phyloP scores from a whole-genome alignment of 2,888 invertebrate genomes.

The Cyrtodaria siliqua region DNA sequence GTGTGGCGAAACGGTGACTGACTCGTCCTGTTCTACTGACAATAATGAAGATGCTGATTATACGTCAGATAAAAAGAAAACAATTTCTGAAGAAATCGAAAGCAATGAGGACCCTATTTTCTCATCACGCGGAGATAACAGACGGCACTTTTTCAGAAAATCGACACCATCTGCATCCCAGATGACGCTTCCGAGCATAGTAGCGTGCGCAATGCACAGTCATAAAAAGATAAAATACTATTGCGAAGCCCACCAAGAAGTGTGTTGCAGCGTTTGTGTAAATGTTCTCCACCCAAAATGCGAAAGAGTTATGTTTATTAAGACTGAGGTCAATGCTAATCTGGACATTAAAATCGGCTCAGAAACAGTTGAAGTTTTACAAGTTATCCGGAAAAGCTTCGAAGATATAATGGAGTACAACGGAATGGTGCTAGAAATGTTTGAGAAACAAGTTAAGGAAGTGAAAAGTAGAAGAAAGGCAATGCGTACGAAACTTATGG shows the following conservation, averaged over 20 bases:
- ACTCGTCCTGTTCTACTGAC: neutral
- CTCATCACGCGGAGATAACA: no score
- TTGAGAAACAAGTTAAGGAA: constrained; percentile 38
- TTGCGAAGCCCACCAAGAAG: constrained; percentile 62
- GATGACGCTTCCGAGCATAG: neutral
- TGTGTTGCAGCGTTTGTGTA: constrained; percentile 62
- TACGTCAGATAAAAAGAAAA: neutral
- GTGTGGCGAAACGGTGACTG: constrained; percentile 53
- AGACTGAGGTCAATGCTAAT: constrained; percentile 46
- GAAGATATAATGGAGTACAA: constrained; percentile 50
- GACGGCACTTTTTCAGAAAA: neutral
- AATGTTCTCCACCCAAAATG: constrained; percentile 54
- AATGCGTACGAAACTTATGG: constrained; percentile 12
- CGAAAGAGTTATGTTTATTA: constrained; percentile 59
- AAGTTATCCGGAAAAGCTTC: constrained; percentile 42
- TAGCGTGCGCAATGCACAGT: constrained; percentile 51
- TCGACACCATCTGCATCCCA: neutral
- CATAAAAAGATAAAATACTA: constrained; percentile 63
- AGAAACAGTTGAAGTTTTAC: constrained; percentile 37
- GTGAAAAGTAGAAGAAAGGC: constrained; percentile 35
- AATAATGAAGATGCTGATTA: no score
- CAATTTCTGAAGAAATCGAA: neutral
- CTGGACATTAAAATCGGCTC: constrained; percentile 30
- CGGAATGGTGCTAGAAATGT: constrained; percentile 17
- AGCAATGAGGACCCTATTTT: no score